phyloP scores from a whole-genome alignment of 2,113 vertebrate species.

The Taxidea taxus region DNA sequence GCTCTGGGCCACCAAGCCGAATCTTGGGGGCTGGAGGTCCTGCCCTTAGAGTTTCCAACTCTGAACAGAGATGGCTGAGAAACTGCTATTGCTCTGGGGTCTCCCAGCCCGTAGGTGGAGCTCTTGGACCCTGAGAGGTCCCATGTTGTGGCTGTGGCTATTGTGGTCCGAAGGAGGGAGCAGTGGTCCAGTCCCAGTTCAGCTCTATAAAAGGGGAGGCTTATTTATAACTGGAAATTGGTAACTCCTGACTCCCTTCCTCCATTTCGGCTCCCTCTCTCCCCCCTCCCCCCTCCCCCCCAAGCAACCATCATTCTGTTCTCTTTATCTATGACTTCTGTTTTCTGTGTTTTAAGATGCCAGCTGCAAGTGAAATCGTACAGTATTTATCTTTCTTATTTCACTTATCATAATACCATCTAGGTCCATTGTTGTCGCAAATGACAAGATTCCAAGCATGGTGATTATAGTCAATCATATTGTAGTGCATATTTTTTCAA shows the following conservation, averaged over 20 bases:
- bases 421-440: not conserved
- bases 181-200: not conserved
- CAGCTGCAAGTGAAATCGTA: not conserved
- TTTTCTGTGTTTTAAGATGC: not conserved
- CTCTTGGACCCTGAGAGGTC: slow-evolving; percentile 45
- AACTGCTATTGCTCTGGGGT: slow-evolving; percentile 21
- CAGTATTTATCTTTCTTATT: not conserved
- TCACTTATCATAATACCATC: not conserved
- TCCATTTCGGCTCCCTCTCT: not conserved
- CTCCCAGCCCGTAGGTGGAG: slow-evolving; percentile 58
- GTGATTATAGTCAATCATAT: not conserved
- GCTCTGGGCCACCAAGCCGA: not conserved
- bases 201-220: not conserved
- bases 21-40: not conserved
- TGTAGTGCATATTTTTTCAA: not conserved
- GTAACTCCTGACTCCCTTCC: not conserved
- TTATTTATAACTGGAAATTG: not conserved
- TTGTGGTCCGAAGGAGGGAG: not conserved
- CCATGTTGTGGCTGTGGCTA: not conserved
- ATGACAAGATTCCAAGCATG: not conserved
- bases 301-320: not conserved
- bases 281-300: no score
- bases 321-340: not conserved
- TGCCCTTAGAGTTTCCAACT: not conserved
- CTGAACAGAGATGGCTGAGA: not conserved